A percentile compares a stretch with the other conserved stretches of the same genome.
These are phyloP conservation scores for Condylostylus longicornis DNA, from an alignment of 1,140 invertebrate genomes.

Conservation along the genomic window DNA sequence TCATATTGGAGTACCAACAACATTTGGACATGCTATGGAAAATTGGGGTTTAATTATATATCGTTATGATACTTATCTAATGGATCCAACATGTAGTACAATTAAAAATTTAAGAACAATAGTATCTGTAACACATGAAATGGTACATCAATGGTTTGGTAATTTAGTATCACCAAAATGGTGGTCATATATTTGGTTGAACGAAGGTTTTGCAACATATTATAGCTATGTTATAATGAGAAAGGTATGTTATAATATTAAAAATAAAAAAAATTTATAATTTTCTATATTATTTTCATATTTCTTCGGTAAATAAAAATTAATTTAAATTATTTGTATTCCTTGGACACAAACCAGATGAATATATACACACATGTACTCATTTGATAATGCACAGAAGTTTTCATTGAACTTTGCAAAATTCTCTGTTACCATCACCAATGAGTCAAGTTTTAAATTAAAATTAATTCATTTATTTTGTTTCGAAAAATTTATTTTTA, in stretches of 20 bases:
- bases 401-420: no score
- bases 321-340: no score
- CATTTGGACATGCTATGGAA: slow-evolving; percentile 67
- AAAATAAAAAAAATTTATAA: no score
- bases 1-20: slow-evolving; percentile 61
- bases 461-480: no score
- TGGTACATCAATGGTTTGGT: slow-evolving; percentile 55
- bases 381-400: no score
- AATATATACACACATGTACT: no score
- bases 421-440: no score
- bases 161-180: slow-evolving; percentile 46
- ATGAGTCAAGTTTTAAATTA: no score
- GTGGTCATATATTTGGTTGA: slow-evolving; percentile 33
- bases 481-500: no score
- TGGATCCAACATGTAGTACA: slow-evolving; percentile 7
- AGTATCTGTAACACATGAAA: slow-evolving; percentile 40
- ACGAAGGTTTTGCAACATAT: slow-evolving; percentile 54
- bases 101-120: slow-evolving; percentile 14
- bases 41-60: slow-evolving; percentile 73
- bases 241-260: slow-evolving; percentile 31
- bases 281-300: no score
- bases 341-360: no score
- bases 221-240: slow-evolving; percentile 51
- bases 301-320: no score
- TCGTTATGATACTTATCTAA: slow-evolving; percentile 26